phyloP scores from a whole-genome alignment of 2,888 invertebrate species.

The Phyllotreta cruciferae region DNA sequence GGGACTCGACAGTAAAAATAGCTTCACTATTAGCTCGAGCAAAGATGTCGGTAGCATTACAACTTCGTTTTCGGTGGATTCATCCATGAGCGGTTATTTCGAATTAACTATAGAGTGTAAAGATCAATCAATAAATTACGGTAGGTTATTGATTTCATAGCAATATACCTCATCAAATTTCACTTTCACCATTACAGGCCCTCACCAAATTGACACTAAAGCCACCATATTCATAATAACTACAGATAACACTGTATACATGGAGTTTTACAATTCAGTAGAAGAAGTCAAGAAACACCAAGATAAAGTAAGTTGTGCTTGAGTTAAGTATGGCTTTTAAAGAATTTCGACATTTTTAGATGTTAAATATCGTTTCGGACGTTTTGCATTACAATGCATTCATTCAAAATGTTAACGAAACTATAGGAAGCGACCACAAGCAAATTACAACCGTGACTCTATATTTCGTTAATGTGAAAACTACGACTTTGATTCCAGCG shows the following conservation, averaged over 20 bases:
- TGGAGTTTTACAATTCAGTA: conserved; percentile 64
- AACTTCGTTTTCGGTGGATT: conserved; percentile 63
- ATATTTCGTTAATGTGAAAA: no score
- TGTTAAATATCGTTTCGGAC: conserved; percentile 63
- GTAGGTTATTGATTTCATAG: conserved; percentile 33
- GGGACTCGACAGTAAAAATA: conserved; percentile 45
- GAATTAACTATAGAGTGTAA: conserved; percentile 64
- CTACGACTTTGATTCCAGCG: conserved; percentile 59
- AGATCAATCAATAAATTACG: conserved; percentile 53
- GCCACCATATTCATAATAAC: conserved; percentile 69
- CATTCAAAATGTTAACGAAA: conserved; percentile 61
- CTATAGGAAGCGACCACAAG: no score
- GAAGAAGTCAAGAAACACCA: conserved; percentile 58
- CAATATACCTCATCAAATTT: neutral
- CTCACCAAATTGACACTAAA: conserved; percentile 57
- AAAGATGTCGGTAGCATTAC: conserved; percentile 59
- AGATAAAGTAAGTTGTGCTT: conserved; percentile 48
- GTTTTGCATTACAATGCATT: conserved; percentile 66
- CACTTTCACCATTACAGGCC: conserved; percentile 33
- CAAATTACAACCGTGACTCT: no score
- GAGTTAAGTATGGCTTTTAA: neutral
- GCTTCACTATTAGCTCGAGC: conserved; percentile 36
- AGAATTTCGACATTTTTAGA: conserved; percentile 54
- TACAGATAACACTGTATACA: conserved; percentile 64
- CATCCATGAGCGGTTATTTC: conserved; percentile 69